Conservation (phyloP, 2,797 vertebrate genomes). For the Eurystomus glaucurus region DNA sequence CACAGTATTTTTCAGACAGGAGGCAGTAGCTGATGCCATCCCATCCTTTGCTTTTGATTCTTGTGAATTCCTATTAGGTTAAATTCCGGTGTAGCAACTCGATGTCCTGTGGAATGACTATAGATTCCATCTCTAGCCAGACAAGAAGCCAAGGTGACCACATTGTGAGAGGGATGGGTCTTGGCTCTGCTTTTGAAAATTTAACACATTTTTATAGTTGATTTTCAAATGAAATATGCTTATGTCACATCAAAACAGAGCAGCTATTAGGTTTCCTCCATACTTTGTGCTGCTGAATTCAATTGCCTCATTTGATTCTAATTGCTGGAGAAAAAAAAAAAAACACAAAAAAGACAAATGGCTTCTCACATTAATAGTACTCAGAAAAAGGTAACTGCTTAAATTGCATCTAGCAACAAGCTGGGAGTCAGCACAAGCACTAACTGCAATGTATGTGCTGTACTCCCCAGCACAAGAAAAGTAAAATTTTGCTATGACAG, state of each 20-base stretch:
- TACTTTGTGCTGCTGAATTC: background rate
- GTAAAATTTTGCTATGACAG: background rate
- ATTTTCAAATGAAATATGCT: background rate
- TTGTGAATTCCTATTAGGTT: background rate
- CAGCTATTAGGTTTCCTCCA: background rate
- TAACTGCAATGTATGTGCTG: rapidly evolving
- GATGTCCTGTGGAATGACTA: background rate
- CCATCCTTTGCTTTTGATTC: background rate
- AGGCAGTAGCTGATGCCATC: background rate
- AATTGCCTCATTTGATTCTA: background rate
- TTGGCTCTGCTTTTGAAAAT: constrained; percentile 6
- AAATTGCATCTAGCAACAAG: background rate
- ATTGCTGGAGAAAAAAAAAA: background rate
- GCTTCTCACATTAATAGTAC: background rate
- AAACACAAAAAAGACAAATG: background rate
- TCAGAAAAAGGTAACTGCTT: background rate
- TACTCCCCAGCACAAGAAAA: background rate
- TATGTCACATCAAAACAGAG: background rate
- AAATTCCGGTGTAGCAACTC: constrained; percentile 12
- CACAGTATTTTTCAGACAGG: background rate
- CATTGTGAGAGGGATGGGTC: background rate
- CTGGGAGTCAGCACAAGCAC: background rate
- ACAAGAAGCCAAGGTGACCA: constrained; percentile 26
- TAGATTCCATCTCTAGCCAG: constrained; percentile 15
- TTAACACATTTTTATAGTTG: constrained; percentile 26